Base-by-base conservation (phyloP, 2,113 vertebrate genomes). In the Nanorana parkeri region DNA sequence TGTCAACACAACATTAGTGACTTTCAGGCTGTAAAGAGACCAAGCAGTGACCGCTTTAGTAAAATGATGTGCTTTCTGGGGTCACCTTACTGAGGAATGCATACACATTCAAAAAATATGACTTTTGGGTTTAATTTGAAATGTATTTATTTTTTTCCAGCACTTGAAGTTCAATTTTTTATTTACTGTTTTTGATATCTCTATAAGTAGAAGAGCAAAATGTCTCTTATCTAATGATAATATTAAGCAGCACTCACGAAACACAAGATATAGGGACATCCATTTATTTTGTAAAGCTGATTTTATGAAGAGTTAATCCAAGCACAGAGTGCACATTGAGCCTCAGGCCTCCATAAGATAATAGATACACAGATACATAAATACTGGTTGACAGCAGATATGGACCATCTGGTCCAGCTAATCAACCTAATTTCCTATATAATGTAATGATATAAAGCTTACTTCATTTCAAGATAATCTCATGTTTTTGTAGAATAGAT, bases 281-380 rank as follows among this genome's bases (percentile, higher is more conserved):
- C 61, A 83, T 82, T 82, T 82, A 82, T 52, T 32, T 21, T 61
- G 17, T 75, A 64, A 82, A 75, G 64, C 63, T 83, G 52, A 76
- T 76, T 82, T 76, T 76, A 83, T 83, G 64, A 83, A 83, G 63
- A 83, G 72, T 52, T 76, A 83, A 82, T 83, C 73, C 80, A 28
- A 83, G 54, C 63, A 47, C 63, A 83, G 64, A 76, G 80, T 83
- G 71, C 80, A 76, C 55, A 76, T 76, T 76, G 61, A 83, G 80
- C 80, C 80, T 21, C 17, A 75, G 80, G 80, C 71, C 65, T 68
- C 80, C 23, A 61, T 58, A 74, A 83, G 80, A 76, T 83, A 83
- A 83, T 80, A 80, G 78, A 71, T 63, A 63, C 78, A 51, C 58
- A 83, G 69, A 76, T 83, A 75, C 72, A 83, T 83, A 83, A 83